Base-by-base conservation (phyloP, 2,797 vertebrate genomes). In the Rhinophrynus dorsalis region DNA sequence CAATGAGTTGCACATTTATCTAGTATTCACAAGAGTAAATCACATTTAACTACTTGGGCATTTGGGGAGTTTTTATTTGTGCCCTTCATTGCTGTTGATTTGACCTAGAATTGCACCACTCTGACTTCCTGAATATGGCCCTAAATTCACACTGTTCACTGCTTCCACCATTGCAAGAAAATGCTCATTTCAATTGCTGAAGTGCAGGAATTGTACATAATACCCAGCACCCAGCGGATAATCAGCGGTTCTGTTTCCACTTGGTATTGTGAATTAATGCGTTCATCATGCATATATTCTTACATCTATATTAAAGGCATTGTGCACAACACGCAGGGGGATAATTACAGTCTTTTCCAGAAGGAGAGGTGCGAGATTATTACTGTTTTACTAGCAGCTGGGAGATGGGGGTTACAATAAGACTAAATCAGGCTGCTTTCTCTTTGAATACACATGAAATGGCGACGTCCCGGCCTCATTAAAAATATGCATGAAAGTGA, bases 331-430 rank as follows among this genome's bases (percentile, higher is more conserved):
- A 32, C 51, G 55, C 58, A 77, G 78, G 68, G 64, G 57, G 58
- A 55, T 80, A 84, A 85, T 86, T 82, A 77, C 44, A 80, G 74
- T 27, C 59, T 60, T 76, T 38, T 61, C 29, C 29, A 9, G 4
- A 37, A 63, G 57, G 55, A 73, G 50, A 2, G 66, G 44, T 59
- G 67, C 51, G 74, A 63, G 74, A 51, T 80, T 82, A 85, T 83
- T 79, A 76, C 57, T 76, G 67, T 75, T 84, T 85, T 44, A 2
- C 42, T 61, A 48, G 63, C 64, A 66, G 80, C 71, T 21, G 73
- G 80, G 75, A 76, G 65, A 82, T 75, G 48, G 74, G 77, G 78
- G 76, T 76, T 68, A 80, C 79, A 82, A 79, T 74, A 79, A 42
- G 57, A 74, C 51, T 70, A 32, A 61, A 47, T 40, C 47, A 33